Evolutionary conservation across 2,888 invertebrate species (phyloP).

Genomic region (Tachina grossa): DNA sequence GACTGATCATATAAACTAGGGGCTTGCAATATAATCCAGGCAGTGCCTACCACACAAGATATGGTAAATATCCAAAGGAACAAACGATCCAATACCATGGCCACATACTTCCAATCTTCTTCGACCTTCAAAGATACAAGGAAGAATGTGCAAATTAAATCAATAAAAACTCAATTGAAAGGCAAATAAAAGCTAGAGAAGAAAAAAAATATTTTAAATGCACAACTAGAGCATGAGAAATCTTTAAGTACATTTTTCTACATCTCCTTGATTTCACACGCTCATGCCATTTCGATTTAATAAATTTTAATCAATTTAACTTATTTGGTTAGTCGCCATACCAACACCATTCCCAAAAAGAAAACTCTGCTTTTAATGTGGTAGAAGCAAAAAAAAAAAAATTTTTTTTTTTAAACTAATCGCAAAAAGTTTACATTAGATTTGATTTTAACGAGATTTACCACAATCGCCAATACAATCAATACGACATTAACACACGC

Average conservation of each 20-base stretch:
- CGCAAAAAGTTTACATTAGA: conserved; percentile 57
- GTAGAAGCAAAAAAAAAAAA: background rate
- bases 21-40: conserved; percentile 93
- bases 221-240: conserved; percentile 25
- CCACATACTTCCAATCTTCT: conserved; percentile 99
- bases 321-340: conserved; percentile 18
- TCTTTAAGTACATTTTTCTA: conserved; percentile 21
- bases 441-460: conserved; percentile 70
- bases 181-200: conserved; percentile 2
- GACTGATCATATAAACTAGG: conserved; percentile 96
- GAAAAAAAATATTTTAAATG: conserved; percentile 15
- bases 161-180: conserved; percentile 17
- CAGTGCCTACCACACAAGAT: conserved; percentile 95
- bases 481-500: conserved; percentile 38
- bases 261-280: background rate
- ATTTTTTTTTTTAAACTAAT: conserved; percentile 16
- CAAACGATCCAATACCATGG: conserved; percentile 96
- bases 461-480: conserved; percentile 69
- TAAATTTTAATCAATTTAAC: conserved; percentile 49
- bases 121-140: conserved; percentile 87
- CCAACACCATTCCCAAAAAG: background rate
- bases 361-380: background rate
- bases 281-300: background rate
- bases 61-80: conserved; percentile 98
- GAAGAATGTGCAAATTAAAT: conserved; percentile 10